These are phyloP conservation scores for Hermetia illucens DNA, from an alignment of 1,140 invertebrate genomes.

Conservation along the genomic window DNA sequence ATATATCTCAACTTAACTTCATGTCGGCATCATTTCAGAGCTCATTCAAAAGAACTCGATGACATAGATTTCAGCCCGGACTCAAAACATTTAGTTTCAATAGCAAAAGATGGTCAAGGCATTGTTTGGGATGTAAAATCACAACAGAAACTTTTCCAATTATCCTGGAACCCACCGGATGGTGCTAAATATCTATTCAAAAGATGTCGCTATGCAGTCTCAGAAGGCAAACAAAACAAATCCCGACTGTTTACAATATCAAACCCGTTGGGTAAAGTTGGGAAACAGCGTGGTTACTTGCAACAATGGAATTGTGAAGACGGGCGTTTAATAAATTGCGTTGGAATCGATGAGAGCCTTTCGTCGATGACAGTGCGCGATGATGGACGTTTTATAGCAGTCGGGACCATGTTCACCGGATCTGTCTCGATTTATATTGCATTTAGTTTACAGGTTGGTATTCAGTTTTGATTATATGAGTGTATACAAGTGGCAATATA, in stretches of 20 bases:
- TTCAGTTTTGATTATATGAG: background rate
- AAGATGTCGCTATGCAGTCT: conserved; percentile 58
- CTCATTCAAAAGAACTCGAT: conserved; percentile 73
- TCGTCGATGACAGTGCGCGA: conserved; percentile 77
- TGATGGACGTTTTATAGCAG: conserved; percentile 79
- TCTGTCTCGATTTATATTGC: conserved; percentile 80
- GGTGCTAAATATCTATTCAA: conserved; percentile 69
- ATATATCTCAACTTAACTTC: no score
- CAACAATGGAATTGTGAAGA: conserved; percentile 53
- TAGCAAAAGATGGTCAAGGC: conserved; percentile 75
- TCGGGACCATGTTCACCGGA: conserved; percentile 86
- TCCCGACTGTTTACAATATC: conserved; percentile 66
- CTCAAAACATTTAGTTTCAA: conserved; percentile 60
- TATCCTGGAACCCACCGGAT: conserved; percentile 59
- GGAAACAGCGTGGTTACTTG: conserved; percentile 54
- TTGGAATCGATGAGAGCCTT: conserved; percentile 54
- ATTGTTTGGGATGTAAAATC: conserved; percentile 57
- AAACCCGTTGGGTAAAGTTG: conserved; percentile 54
- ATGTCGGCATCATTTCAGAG: no score
- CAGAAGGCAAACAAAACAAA: conserved; percentile 47
- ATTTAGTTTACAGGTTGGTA: conserved; percentile 74
- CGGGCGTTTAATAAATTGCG: conserved; percentile 38
- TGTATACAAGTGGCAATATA: conserved; percentile 1
- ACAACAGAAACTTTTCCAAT: conserved; percentile 41
- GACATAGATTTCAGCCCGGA: conserved; percentile 79